Base-by-base conservation (phyloP, 2,888 invertebrate genomes). In the Stomorhina lunata region DNA sequence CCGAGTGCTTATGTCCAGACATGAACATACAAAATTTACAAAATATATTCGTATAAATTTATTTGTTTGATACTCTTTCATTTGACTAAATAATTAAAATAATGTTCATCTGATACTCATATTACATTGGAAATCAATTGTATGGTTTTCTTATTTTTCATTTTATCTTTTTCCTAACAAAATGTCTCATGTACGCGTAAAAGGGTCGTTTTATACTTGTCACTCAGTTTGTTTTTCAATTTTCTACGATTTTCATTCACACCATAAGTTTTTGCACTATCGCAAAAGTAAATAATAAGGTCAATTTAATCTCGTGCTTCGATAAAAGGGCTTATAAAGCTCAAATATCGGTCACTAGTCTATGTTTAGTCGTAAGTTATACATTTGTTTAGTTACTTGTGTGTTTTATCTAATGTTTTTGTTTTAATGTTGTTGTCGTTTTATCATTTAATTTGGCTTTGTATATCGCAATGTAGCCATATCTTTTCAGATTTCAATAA, bases 281-380 rank as follows among this genome's bases (percentile, higher is more conserved):
- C n/a, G 6, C 20, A 12, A 27, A 17, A 40, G 53, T 50, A n/a
- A n/a, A n/a, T n/a, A 80, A 79, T 84, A 83, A 84, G 84, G 84
- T 83, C 84, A 80, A 79, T 79, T 83, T 79, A 81, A 81, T 83
- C 83, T 79, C 83, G 83, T 83, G 81, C 69, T 76, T 73, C 61
- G 72, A 72, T 73, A 77, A 40, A 55, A 63, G 65, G 66, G 71
- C 40, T 83, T 83, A 61, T 29, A 59, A 40, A 57, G 68, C 72
- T 65, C 27, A 81, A 81, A 84, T 75, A 78, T 81, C 66, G 78
- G 73, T 79, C 75, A 84, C 80, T 80, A 68, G 72, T 66, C 55
- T 73, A 20, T 53, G n/a, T n/a, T n/a, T n/a, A 53, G 63, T 63
- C 20, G 50, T 77, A 50, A 37, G 37, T 72, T 17, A n/a, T 43